A percentile compares a stretch with the other conserved stretches of the same genome.
Conservation (phyloP, 1,140 invertebrate species). For the Conus betulinus region DNA sequence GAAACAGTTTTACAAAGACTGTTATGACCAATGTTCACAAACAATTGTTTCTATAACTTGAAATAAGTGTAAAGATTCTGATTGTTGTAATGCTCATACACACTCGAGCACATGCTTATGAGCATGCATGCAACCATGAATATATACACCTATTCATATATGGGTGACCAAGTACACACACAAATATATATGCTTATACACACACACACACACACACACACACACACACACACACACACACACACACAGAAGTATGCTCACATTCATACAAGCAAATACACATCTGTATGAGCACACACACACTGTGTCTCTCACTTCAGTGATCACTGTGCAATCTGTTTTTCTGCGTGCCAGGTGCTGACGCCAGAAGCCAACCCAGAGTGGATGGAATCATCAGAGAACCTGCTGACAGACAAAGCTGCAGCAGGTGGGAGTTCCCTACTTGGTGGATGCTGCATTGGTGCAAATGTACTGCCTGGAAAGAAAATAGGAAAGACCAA, state of each 20-base stretch:
- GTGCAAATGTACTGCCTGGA: no score
- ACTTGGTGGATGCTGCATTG: no score
- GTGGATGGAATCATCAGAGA: constrained; percentile 50
- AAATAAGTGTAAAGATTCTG: no score
- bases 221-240: constrained; percentile 11
- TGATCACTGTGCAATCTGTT: not conserved
- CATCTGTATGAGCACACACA: not conserved
- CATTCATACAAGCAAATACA: not conserved
- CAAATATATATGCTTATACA: not conserved
- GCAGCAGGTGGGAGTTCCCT: constrained; percentile 12
- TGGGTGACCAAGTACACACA: not conserved
- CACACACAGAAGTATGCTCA: no score
- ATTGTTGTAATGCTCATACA: no score
- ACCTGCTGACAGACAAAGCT: constrained; percentile 43
- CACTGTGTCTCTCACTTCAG: not conserved
- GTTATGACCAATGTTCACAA: no score
- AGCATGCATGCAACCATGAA: not conserved
- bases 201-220: not conserved
- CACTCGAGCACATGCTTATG: not conserved
- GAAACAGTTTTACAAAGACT: no score
- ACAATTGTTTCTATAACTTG: no score
- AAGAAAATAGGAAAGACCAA: no score
- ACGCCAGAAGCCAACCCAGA: constrained; percentile 57
- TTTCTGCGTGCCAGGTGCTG: constrained; percentile 52
- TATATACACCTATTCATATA: not conserved